Conservation (phyloP, 2,797 vertebrate genomes). For the Macropus fuliginosus region DNA sequence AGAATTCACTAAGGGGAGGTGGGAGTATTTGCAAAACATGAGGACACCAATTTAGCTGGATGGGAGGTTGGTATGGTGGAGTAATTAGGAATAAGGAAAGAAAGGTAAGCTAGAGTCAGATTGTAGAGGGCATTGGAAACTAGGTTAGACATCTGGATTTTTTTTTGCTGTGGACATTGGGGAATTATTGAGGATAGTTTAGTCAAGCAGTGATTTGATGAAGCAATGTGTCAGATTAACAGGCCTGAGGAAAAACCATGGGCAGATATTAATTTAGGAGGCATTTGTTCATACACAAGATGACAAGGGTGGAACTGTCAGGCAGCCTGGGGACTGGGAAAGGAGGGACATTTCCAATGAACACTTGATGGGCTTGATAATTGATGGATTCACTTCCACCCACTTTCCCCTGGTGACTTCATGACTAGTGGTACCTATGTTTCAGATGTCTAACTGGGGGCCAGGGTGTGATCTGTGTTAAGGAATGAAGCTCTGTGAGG, state of each 20-base stretch:
- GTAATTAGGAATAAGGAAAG: not conserved
- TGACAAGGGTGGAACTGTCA: not conserved
- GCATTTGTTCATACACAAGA: not conserved
- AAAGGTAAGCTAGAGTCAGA: not conserved
- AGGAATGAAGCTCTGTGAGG: not conserved
- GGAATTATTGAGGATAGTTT: not conserved
- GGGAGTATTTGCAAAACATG: not conserved
- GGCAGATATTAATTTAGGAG: not conserved
- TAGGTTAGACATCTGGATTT: not conserved
- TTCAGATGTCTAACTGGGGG: not conserved
- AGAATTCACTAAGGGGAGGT: not conserved
- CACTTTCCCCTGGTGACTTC: not conserved
- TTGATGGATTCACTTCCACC: not conserved
- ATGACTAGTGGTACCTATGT: not conserved
- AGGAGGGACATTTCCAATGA: not conserved
- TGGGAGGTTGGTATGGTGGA: not conserved
- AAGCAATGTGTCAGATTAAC: not conserved
- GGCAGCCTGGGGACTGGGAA: not conserved
- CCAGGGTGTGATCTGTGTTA: not conserved
- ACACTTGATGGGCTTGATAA: not conserved
- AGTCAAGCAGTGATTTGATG: not conserved
- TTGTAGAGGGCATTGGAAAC: not conserved
- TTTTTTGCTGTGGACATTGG: not conserved
- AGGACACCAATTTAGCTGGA: not conserved
- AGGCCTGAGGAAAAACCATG: not conserved